Base-by-base conservation (phyloP, 2,888 invertebrate species). In the Mythimna pallens region DNA sequence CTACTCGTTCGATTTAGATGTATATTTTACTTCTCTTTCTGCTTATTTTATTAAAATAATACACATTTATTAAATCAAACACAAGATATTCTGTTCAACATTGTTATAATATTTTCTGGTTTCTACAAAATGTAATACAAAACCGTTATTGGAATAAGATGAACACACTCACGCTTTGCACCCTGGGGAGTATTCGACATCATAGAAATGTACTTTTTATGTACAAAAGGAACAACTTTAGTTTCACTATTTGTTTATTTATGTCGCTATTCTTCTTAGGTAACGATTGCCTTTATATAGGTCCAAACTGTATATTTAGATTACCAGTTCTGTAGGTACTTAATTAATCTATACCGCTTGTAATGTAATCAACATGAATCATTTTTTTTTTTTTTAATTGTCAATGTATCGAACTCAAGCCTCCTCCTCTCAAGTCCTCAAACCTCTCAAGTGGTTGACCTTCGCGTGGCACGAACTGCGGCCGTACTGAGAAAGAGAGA, bases 111-210 rank as follows among this genome's bases (percentile, higher is more conserved):
- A 43, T 43, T 43, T 14, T 43, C 14, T 43, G 43, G 7, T 25
- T 17, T 65, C 20, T 54, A 22, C 6, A 54, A 54, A 61, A 17
- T 52, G 7, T 34, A 71, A 71, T n/a, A 59, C 20, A 10, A 40
- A 14, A 52, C 50, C 17, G 17, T 6, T 47, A 20, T 47, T 47
- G 17, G 17, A 20, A 47, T 47, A 47, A 20, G 17, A 20, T 47
- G 47, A 47, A 47, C 47, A 47, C 17, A 47, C 17, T 17, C 47
- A 47, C 17, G 17, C 7, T 7, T 7, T 17, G 17, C 47, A 7
- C 47, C 20, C 47, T 47, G 7, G 47, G 47, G 47, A 17, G 47
- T 17, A 6, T 47, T 47, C 47, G 7, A 47, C 17, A 47, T 47
- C 47, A 47, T 47, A 47, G 17, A 47, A 47, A 47, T 47, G 47